Evolutionary conservation across 2,797 vertebrate species (phyloP).

Genomic region (Sebastes minor): DNA sequence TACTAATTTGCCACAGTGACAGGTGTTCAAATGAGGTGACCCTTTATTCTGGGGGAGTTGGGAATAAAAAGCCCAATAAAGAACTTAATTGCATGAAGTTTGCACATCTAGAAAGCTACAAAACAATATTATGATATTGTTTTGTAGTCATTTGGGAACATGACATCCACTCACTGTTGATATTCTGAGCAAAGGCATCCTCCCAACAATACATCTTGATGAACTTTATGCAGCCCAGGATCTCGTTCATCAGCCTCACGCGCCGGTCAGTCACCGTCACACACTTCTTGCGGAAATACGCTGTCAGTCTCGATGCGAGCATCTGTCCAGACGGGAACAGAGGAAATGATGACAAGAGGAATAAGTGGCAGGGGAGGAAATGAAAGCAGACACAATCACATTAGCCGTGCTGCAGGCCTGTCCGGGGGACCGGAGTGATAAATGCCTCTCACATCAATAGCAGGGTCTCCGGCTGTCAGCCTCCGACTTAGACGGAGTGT

Average conservation of each 20-base stretch:
- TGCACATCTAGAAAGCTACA: background rate
- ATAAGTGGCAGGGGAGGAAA: slow-evolving; percentile 74
- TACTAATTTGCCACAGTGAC: slow-evolving; percentile 40
- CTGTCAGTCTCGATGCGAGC: slow-evolving; percentile 85
- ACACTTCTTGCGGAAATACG: slow-evolving; percentile 86
- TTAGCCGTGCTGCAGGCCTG: slow-evolving; percentile 60
- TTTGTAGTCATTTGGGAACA: slow-evolving; percentile 26
- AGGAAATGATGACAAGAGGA: slow-evolving; percentile 65
- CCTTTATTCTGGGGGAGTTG: slow-evolving; percentile 1
- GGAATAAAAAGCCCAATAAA: slow-evolving; percentile 6
- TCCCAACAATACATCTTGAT: slow-evolving; percentile 93
- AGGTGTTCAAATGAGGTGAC: slow-evolving; percentile 41
- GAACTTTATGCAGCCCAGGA: slow-evolving; percentile 86
- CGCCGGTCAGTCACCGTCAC: slow-evolving; percentile 85
- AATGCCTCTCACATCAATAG: slow-evolving; percentile 65
- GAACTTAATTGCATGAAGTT: background rate
- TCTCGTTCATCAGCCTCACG: slow-evolving; percentile 88
- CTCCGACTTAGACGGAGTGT: slow-evolving; percentile 41
- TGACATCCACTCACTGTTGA: slow-evolving; percentile 80
- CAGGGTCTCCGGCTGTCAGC: slow-evolving; percentile 51
- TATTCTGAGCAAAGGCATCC: slow-evolving; percentile 82
- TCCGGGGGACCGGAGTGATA: slow-evolving; percentile 57
- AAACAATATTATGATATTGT: slow-evolving; percentile 15
- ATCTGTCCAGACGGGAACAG: slow-evolving; percentile 76
- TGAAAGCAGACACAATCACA: slow-evolving; percentile 77